phyloP scores from a whole-genome alignment of 2,113 vertebrate genomes.

The Nothobranchius furzeri region DNA sequence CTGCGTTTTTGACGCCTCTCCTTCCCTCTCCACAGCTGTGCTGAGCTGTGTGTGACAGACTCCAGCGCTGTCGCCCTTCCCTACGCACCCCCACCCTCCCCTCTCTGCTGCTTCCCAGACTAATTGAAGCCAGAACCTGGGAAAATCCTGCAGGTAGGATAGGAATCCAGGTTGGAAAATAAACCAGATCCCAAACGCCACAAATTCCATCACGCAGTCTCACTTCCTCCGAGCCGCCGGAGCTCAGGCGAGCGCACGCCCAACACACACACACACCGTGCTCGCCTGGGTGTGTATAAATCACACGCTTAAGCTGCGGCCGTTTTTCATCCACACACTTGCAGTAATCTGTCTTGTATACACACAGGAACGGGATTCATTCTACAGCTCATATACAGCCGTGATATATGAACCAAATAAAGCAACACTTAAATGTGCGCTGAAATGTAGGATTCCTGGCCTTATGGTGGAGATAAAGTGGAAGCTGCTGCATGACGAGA shows the following conservation, averaged over 20 bases:
- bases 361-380: slow-evolving; percentile 3
- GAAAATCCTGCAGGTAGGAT: slow-evolving; percentile 79
- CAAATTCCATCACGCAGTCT: slow-evolving; percentile 77
- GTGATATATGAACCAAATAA: slow-evolving; percentile 11
- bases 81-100: slow-evolving; percentile 22
- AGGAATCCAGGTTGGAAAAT: slow-evolving; percentile 76
- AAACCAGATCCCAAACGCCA: slow-evolving; percentile 75
- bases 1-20: slow-evolving; percentile 23
- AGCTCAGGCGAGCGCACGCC: slow-evolving; percentile 42
- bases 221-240: slow-evolving; percentile 66
- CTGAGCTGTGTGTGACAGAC: slow-evolving; percentile 79
- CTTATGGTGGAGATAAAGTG: slow-evolving; percentile 19
- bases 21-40: slow-evolving; percentile 63
- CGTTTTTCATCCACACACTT: slow-evolving; percentile 21
- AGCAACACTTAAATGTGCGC: not conserved
- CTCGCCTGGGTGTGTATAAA: slow-evolving; percentile 21
- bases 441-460: not conserved
- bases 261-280: slow-evolving; percentile 45
- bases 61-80: slow-evolving; percentile 63
- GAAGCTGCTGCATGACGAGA: slow-evolving; percentile 15
- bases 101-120: slow-evolving; percentile 55
- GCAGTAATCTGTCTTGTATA: slow-evolving; percentile 23
- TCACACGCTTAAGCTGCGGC: slow-evolving; percentile 20
- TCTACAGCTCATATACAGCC: slow-evolving; percentile 15
- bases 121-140: slow-evolving; percentile 82